A percentile compares a stretch with the other conserved stretches of the same genome.
phyloP scores from a whole-genome alignment of 1,140 invertebrate species.

The Semibalanus balanoides region DNA sequence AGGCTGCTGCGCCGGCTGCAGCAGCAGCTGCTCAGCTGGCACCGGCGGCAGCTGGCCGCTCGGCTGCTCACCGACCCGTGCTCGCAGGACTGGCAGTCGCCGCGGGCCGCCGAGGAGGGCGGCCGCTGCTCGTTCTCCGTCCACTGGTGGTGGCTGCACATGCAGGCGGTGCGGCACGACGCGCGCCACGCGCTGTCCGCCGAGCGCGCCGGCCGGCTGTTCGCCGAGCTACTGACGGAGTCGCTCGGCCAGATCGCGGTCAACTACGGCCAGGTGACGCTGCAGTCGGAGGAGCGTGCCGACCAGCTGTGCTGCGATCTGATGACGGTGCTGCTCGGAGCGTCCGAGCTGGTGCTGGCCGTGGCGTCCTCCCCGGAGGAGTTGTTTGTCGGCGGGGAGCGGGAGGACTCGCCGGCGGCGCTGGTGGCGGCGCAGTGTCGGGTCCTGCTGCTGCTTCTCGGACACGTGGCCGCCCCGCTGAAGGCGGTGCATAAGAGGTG shows the following conservation, averaged over 20 bases:
- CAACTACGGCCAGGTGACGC: not conserved
- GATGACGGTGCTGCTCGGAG: not conserved
- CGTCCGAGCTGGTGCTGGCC: not conserved
- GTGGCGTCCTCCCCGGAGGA: not conserved
- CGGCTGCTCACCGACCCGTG: not conserved
- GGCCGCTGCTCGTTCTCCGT: not conserved
- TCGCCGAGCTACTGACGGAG: not conserved
- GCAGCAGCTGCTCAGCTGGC: not conserved
- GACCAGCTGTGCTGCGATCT: not conserved
- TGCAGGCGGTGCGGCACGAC: not conserved
- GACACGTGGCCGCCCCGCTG: not conserved
- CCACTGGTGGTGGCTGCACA: not conserved
- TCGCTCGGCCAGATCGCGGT: not conserved
- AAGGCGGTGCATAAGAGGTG: not conserved
- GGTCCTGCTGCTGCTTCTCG: not conserved
- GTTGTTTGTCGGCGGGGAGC: not conserved
- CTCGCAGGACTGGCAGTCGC: not conserved
- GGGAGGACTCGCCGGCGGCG: not conserved
- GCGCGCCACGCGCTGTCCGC: not conserved
- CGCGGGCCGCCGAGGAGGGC: not conserved
- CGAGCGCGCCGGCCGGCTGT: not conserved
- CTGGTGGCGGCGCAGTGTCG: not conserved
- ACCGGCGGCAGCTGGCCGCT: not conserved
- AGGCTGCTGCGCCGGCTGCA: not conserved
- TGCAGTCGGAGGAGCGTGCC: not conserved